Base-by-base conservation (phyloP, 1,140 invertebrate species). In the Drosophila eugracilis region DNA sequence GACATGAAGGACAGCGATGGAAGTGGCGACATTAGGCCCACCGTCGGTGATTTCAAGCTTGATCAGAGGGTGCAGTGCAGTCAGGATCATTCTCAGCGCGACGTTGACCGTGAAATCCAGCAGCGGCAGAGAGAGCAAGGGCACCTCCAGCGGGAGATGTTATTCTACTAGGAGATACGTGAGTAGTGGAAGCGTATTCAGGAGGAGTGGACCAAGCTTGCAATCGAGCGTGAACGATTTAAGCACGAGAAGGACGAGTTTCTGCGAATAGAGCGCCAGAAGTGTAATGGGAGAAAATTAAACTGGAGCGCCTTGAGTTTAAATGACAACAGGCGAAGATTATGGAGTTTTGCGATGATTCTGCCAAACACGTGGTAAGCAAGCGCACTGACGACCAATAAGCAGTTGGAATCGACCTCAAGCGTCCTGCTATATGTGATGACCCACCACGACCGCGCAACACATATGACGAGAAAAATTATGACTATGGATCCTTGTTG, bases 181-280 rank as follows among this genome's bases (percentile, higher is more conserved):
- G 94, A 96, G 76, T 96, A 97, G 90, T 93, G 96, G 32, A 96
- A 97, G 66, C 93, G 96, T 22, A 84, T 95, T 4, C 94, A 96
- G 17, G 96, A 97, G 84, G 92, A 94, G 30, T n/a, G n/a, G n/a
- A n/a, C n/a, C n/a, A n/a, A n/a, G n/a, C n/a, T n/a, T n/a, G n/a
- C n/a, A n/a, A n/a, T n/a, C n/a, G 96, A 97, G 77, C 93, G 96
- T 37, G 93, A 94, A 52, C 86, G 95, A 41, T 94, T 96, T 30
- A 96, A 96, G 81, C 93, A 95, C 14, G 96, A 97, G 81, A 95
- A 96, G 84, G 95, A 95, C 28, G 96, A 98, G 89, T 90, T 97
- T 10, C 89, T 97, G 48, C 94, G 95, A 41, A 88, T 97, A 45
- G 96, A 98, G 91, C 93, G 96, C 4, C 96, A 97, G 89, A 95